Evolutionary conservation across 2,888 invertebrate genomes (phyloP), one percentile per base, ranked within the genome.

Genomic region (Thymelicus sylvestris): DNA sequence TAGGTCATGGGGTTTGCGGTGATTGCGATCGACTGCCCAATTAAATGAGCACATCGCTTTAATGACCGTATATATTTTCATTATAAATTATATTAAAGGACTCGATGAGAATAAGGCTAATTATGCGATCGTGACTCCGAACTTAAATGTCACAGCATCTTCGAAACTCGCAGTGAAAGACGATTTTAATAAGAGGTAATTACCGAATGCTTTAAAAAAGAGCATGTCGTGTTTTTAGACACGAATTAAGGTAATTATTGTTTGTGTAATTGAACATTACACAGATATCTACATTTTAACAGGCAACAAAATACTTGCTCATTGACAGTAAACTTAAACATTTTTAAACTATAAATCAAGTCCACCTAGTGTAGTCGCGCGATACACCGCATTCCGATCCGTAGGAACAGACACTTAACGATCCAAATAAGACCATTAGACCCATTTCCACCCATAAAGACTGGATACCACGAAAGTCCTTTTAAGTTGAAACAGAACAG

Each of bases 401-500:
- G 12, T 38, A 61, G 50, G 52, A 70, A 70, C 70, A 60, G 48
- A 61, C 60, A 65, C 60, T 44, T 70, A 60, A 44, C 70, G 60
- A 41, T 50, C 70, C 64, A 41, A 60, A 65, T 71, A 71, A 66
- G 71, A 65, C 60, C 52, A 71, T 71, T 66, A 66, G 71, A 71
- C 66, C 65, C 61, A 66, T 71, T 71, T 66, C 65, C 71, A 71
- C 70, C 31, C 55, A 19, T 70, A 65, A 70, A 66, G 70, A 70
- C 61, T 71, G 61, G 52, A 66, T 66, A 70, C 70, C 44, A 71
- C 55, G 61, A 71, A 71, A 61, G 66, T 65, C 71, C 71, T 71
- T 71, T 71, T 71, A 71, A 71, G 71, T 66, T 52, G 52, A 61
- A 71, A 71, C 71, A 71, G 68, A 77, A 78, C 79, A 72, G 79